Conservation (phyloP, 2,113 vertebrate species). For the Ictidomys tridecemlineatus region DNA sequence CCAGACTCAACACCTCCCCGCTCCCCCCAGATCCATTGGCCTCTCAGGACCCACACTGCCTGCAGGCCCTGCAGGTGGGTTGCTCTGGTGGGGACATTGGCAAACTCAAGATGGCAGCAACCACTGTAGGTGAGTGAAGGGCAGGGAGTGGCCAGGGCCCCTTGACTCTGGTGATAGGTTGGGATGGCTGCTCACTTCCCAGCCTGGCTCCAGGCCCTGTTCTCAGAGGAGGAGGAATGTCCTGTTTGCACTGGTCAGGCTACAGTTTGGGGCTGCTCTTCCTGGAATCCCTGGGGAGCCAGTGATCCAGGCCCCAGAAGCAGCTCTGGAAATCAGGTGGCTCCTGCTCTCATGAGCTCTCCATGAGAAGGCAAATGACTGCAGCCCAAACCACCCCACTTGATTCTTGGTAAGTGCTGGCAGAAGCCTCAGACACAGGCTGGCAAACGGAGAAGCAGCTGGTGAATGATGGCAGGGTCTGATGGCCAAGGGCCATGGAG, state of each 20-base stretch:
- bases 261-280: neutral
- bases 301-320: neutral
- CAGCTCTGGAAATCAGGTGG: neutral
- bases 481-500: neutral
- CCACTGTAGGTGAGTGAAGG: neutral
- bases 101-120: constrained; percentile 46
- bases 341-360: neutral
- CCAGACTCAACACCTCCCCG: constrained; percentile 61
- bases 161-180: neutral
- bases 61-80: constrained; percentile 56
- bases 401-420: neutral
- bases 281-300: neutral
- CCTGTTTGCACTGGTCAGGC: neutral
- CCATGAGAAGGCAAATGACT: neutral
- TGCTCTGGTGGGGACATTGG: constrained; percentile 58
- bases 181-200: constrained; percentile 59
- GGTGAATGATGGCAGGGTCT: neutral
- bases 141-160: neutral
- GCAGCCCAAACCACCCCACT: neutral
- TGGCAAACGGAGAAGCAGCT: neutral
- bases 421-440: no score
- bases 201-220: neutral
- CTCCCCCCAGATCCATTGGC: neutral
- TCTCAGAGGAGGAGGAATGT: neutral
- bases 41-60: constrained; percentile 53